phyloP scores from a whole-genome alignment of 2,888 invertebrate species.

The Alviniconcha strummeri region DNA sequence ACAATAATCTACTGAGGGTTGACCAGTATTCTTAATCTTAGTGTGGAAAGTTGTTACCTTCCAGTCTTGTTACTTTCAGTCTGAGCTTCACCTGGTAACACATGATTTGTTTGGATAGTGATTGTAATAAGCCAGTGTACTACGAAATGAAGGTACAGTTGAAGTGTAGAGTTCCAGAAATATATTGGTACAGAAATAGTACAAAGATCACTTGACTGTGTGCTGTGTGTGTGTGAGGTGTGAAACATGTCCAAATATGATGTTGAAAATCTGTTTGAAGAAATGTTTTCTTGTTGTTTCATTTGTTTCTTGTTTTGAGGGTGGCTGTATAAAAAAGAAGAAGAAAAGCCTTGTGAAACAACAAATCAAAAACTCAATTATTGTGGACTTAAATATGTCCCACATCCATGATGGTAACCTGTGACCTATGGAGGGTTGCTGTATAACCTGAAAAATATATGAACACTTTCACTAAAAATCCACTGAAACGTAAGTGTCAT shows the following conservation, averaged over 20 bases:
- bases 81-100: background rate
- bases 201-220: background rate
- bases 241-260: background rate
- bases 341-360: background rate
- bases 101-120: too few species aligned
- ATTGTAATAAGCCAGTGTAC: background rate
- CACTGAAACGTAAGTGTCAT: too few species aligned
- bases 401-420: too few species aligned
- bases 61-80: background rate
- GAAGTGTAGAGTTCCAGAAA: background rate
- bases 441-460: too few species aligned
- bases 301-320: background rate
- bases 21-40: too few species aligned
- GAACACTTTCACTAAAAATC: too few species aligned
- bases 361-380: too few species aligned
- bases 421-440: too few species aligned
- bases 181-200: background rate
- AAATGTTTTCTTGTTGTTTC: background rate
- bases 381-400: too few species aligned
- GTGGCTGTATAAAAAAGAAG: background rate
- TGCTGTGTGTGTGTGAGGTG: too few species aligned
- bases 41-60: too few species aligned
- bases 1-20: too few species aligned
- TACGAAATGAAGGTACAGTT: background rate
- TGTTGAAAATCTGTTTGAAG: background rate